Base-by-base conservation (phyloP, 2,113 vertebrate species). In the Coptodon rendalli region DNA sequence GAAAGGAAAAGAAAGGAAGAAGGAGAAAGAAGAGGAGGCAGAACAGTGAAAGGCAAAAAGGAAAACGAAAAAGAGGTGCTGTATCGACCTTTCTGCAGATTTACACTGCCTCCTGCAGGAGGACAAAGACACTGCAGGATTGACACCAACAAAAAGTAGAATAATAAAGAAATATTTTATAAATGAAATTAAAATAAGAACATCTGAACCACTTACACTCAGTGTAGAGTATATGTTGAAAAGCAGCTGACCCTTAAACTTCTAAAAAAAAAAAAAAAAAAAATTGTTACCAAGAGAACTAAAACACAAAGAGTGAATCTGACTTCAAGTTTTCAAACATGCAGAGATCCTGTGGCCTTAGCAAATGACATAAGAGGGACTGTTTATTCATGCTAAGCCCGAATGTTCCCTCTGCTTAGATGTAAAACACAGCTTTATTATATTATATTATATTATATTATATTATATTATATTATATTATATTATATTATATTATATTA, bases 21-120 rank as follows among this genome's bases (percentile, higher is more conserved):
- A 19, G 50, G 50, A 1, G 29, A 68, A 2, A 22, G 17, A 56
- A 1, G 14, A 48, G 7, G 48, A 81, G 56, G 27, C 10, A 48
- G 9, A 11, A 19, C 24, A 48, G 24, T 29, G 11, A n/a, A 27
- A 57, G 12, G 6, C 2, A 24, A n/a, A 2, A 71, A 0, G 40
- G 27, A 9, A 8, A 9, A 59, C 14, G 7, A 4, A 13, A 6
- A 27, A 81, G 5, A 57, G 43, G 4, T 27, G 53, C 6, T n/a
- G 19, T 24, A 7, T 12, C 3, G 6, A 31, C 52, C 13, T 34
- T 19, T 48, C 9, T 43, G 66, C 63, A 57, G 63, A 43, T 10
- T 40, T 27, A 6, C 31, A n/a, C 56, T 61, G 79, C 57, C 78
- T 6, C 57, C 82, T 85, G 68, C 56, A 2, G 85, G 79, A 73